phyloP scores from a whole-genome alignment of 2,113 vertebrate species.

The Daboia siamensis region DNA sequence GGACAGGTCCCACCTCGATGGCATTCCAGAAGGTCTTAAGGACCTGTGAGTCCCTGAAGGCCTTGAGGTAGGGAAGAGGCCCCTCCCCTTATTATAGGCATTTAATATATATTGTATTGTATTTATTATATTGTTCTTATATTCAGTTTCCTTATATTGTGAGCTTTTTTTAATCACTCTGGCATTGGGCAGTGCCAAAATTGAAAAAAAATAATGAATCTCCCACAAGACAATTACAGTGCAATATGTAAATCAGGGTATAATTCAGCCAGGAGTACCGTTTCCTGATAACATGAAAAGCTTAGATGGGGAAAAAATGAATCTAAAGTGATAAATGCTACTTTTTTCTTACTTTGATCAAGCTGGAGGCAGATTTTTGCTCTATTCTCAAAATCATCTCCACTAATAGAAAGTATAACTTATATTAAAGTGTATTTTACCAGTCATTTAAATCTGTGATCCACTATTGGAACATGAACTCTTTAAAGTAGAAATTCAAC shows the following conservation, averaged over 20 bases:
- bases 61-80: neutral
- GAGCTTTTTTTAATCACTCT: neutral
- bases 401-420: neutral
- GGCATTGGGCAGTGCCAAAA: neutral
- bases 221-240: neutral
- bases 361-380: neutral
- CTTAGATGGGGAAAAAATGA: neutral
- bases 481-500: neutral
- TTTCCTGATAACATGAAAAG: neutral
- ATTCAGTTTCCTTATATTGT: neutral
- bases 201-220: neutral
- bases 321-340: neutral
- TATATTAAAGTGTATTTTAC: neutral
- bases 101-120: neutral
- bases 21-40: neutral
- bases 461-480: neutral
- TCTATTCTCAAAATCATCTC: neutral
- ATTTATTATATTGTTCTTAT: neutral
- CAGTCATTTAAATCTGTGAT: neutral
- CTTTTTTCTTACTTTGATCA: neutral
- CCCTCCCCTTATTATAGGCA: neutral
- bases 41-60: neutral
- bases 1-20: neutral
- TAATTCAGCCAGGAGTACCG: neutral
- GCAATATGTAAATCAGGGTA: neutral